Conservation (phyloP, 2,797 vertebrate genomes). For the Xerus rutilus region DNA sequence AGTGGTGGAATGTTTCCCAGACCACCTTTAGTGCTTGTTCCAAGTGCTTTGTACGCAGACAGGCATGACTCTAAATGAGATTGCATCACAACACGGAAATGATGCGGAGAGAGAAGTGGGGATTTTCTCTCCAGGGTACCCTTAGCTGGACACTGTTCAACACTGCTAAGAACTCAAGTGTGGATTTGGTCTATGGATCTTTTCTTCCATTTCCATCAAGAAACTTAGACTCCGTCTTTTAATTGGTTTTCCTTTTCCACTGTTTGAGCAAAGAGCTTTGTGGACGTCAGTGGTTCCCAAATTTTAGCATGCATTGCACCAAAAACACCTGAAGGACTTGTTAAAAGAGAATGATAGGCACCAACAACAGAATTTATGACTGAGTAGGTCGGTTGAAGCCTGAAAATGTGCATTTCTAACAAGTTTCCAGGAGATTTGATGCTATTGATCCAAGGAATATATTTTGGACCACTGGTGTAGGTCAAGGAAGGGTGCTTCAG, state of each 20-base stretch:
- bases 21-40: not conserved
- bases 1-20: not conserved
- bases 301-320: not conserved
- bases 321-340: not conserved
- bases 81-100: not conserved
- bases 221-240: not conserved
- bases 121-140: not conserved
- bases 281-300: not conserved
- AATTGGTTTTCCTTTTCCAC: not conserved
- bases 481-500: not conserved
- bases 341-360: not conserved
- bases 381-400: not conserved
- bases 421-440: not conserved
- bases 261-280: not conserved
- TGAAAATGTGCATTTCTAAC: too few species aligned
- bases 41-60: not conserved
- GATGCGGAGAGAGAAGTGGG: accelerated
- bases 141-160: not conserved
- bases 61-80: not conserved
- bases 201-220: not conserved
- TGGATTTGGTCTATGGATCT: not conserved
- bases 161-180: not conserved
- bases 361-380: not conserved
- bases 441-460: too few species aligned
- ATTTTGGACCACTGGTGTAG: not conserved